Evolutionary conservation across 2,888 invertebrate species (phyloP), one percentile per base, ranked within the genome.

Genomic region (Diarsia brunnea): DNA sequence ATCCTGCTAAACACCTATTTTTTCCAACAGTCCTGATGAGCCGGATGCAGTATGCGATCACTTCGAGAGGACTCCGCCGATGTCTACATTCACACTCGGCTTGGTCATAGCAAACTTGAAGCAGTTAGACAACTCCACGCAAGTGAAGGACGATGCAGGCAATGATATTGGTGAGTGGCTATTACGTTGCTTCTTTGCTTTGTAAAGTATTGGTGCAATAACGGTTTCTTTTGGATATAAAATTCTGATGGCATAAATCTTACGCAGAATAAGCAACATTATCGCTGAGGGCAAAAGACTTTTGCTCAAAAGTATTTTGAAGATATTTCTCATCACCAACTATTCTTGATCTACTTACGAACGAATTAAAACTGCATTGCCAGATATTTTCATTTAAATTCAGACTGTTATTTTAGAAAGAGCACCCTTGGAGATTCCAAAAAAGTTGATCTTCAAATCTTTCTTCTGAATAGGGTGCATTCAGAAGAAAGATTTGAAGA

Each of bases 41-140:
- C 95, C 97, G 0, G 96, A 97, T 53, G 97, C 97, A 89, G 97
- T 98, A 0, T 96, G 97, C 93, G 98, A 98, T 87, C 97, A 97
- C 88, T 98, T 98, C 88, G 97, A 97, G 89, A 96, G 96, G 81
- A 97, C 98, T 0, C 98, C 98, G 0, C 97, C 97, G 4, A 98
- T 98, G 97, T 97, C 98, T 2, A 97, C 98, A 0, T 98, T 98
- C 91, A 97, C 98, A 0, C 94, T 98, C 63, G 98, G 98, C 0
- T 95, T 98, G 76, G 97, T 98, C 16, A 97, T 98, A 31, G 98
- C 98, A 0, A 97, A 98, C 80, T 95, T 98, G 69, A 92, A 95
- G 78, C 95, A 93, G 74, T 84, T 95, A 45, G 93, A 94, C 2
- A 91, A 92, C 27, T 92, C 93, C 1, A 89, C 88, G 0, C 78